phyloP scores from a whole-genome alignment of 1,140 invertebrate genomes.

The Glossosoma conforme region DNA sequence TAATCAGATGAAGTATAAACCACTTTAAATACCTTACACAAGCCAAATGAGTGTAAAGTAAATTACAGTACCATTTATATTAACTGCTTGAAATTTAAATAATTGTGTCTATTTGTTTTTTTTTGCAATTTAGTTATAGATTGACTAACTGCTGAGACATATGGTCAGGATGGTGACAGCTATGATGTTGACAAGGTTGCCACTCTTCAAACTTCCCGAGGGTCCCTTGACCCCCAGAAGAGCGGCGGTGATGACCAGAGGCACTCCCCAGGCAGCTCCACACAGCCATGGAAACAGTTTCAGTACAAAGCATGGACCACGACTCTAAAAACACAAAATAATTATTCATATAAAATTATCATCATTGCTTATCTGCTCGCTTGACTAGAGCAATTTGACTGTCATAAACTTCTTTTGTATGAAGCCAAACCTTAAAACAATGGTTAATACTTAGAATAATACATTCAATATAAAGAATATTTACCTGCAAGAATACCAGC shows the following conservation, averaged over 20 bases:
- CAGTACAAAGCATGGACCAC: constrained; percentile 74
- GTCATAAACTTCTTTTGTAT: too few relatives aligned
- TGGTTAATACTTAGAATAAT: not conserved
- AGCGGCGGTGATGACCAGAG: constrained; percentile 50
- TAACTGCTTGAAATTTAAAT: constrained; percentile 10
- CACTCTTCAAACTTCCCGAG: constrained; percentile 29
- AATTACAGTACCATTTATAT: constrained; percentile 2
- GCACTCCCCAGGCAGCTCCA: constrained; percentile 69
- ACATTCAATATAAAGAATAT: constrained; percentile 6
- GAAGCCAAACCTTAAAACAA: not conserved
- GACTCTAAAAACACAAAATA: constrained; percentile 65
- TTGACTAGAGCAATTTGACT: not conserved
- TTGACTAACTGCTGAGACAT: too few relatives aligned
- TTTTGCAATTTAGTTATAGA: constrained; percentile 2
- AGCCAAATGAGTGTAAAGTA: not conserved
- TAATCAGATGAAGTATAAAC: too few relatives aligned
- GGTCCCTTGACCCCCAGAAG: constrained; percentile 50
- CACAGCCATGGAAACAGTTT: constrained; percentile 66
- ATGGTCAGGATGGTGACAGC: constrained; percentile 40
- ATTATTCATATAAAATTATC: not conserved
- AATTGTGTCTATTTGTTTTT: not conserved
- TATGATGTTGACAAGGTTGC: constrained; percentile 39
- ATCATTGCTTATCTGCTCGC: not conserved
- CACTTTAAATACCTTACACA: not conserved
- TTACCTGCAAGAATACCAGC: constrained; percentile 70